Evolutionary conservation across 2,113 vertebrate species (phyloP).

Genomic region (Ictalurus punctatus): DNA sequence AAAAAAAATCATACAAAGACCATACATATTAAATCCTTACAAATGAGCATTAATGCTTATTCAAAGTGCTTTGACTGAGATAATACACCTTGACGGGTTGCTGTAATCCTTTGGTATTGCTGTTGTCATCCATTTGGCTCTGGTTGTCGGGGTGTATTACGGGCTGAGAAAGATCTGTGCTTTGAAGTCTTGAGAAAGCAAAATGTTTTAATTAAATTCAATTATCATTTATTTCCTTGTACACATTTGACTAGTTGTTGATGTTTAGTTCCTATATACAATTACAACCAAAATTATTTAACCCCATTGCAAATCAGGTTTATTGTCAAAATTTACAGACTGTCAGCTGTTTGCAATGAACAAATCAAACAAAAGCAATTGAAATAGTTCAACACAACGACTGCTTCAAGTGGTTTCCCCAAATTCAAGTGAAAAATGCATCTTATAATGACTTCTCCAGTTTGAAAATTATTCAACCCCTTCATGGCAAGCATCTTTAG

Average conservation of each 20-base stretch:
- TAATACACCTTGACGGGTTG: constrained; percentile 58
- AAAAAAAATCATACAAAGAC: not conserved
- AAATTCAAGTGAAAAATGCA: no score
- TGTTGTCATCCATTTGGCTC: constrained; percentile 61
- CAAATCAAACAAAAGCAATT: no score
- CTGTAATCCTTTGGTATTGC: constrained; percentile 45
- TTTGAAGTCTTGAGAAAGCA: constrained; percentile 66
- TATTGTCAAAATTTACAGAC: no score
- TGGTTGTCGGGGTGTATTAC: constrained; percentile 42
- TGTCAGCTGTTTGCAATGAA: no score
- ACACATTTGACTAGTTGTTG: not conserved
- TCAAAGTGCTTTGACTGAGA: not conserved
- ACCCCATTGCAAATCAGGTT: no score
- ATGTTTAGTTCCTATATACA: not conserved
- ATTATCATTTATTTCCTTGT: not conserved
- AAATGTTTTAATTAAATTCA: not conserved
- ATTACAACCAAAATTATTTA: no score
- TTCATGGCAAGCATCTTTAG: no score
- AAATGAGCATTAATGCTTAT: not conserved
- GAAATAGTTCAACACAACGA: no score
- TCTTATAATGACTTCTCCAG: no score
- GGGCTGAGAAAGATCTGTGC: constrained; percentile 69
- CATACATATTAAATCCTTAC: not conserved
- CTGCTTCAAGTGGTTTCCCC: no score
- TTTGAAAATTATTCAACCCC: no score